Conservation (phyloP, 2,888 invertebrate species). For the Pseudococcus jackbeardsleyi region DNA sequence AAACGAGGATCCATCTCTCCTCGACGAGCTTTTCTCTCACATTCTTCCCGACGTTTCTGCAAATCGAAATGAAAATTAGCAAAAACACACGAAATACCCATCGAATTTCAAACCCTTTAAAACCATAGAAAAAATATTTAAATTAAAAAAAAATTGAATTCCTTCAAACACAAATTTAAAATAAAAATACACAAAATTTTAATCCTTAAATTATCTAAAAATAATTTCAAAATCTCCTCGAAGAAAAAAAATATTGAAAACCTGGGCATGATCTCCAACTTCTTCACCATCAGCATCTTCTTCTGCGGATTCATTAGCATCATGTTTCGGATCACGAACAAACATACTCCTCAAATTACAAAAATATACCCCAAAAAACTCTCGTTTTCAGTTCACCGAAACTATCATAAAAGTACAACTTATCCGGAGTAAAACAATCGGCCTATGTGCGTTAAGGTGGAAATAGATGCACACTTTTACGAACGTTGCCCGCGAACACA, state of each 20-base stretch:
- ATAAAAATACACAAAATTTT: too few relatives aligned
- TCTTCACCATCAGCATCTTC: constrained; percentile 29
- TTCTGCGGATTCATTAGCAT: constrained; percentile 43
- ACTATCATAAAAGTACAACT: neutral
- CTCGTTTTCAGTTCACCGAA: neutral
- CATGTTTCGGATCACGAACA: constrained; percentile 55
- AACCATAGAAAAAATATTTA: too few relatives aligned
- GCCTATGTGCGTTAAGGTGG: constrained; percentile 5
- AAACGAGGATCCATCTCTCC: constrained; percentile 93
- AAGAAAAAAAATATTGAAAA: constrained; percentile 24
- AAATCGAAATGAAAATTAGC: constrained; percentile 65
- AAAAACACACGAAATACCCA: neutral
- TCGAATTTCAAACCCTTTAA: too few relatives aligned
- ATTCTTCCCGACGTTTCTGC: constrained; percentile 87
- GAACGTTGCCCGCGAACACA: constrained; percentile 1
- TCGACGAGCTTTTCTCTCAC: constrained; percentile 88
- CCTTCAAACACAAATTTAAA: too few relatives aligned
- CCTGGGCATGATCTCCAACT: constrained; percentile 46
- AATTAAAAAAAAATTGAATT: too few relatives aligned
- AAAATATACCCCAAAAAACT: neutral
- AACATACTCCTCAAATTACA: constrained; percentile 38
- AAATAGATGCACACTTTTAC: constrained; percentile 21
- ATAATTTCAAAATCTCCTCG: neutral
- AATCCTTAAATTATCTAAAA: constrained; percentile 1
- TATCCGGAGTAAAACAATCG: neutral